Evolutionary conservation across 2,797 vertebrate species (phyloP).

Genomic region (Alfaro cultratus): DNA sequence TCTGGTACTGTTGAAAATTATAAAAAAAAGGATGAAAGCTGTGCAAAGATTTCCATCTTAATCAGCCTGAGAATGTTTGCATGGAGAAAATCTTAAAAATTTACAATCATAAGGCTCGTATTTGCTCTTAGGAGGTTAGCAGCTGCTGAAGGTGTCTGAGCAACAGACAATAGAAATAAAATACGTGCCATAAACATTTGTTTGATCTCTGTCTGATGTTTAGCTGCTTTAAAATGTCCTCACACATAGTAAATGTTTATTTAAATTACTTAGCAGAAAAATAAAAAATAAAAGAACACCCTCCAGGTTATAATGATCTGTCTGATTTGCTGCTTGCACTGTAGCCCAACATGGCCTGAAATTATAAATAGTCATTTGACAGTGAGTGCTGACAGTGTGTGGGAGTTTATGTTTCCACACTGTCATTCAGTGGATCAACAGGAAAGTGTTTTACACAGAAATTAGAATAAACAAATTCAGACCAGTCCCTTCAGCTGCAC

Average conservation of each 20-base stretch:
- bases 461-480: neutral
- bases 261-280: neutral
- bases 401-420: constrained; percentile 2
- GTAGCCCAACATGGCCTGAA: neutral
- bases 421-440: constrained; percentile 3
- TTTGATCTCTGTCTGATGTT: neutral
- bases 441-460: neutral
- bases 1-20: neutral
- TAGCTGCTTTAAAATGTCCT: neutral
- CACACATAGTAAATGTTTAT: neutral
- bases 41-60: neutral
- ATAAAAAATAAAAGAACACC: neutral
- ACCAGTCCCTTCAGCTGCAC: neutral
- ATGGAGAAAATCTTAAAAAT: neutral
- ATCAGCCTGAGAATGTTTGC: neutral
- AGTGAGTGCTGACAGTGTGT: constrained; percentile 4
- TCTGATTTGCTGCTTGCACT: neutral
- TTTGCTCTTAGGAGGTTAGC: neutral
- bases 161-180: neutral
- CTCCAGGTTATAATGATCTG: neutral
- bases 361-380: constrained; percentile 2
- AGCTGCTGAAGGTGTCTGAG: neutral
- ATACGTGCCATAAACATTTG: neutral
- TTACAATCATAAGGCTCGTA: neutral
- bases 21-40: neutral